These are phyloP conservation scores for Telenomus remus DNA, from an alignment of 1,140 invertebrate genomes.

Conservation along the genomic window DNA sequence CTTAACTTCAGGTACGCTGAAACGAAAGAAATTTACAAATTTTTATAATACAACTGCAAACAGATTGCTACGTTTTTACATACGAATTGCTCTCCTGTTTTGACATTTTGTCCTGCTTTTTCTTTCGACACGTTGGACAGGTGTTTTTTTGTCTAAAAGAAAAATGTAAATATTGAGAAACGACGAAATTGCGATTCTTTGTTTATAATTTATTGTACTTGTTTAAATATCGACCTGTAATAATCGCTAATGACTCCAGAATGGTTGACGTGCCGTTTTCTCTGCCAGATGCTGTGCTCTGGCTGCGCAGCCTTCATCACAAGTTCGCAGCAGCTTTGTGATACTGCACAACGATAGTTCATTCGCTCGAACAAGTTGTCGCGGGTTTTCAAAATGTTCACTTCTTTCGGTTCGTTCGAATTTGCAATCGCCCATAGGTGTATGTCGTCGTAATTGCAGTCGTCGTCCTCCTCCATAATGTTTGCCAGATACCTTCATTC, in stretches of 20 bases:
- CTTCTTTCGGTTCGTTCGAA: conserved; percentile 15
- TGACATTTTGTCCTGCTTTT: conserved; percentile 2
- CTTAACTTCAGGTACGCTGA: conserved; percentile 21
- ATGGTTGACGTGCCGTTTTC: conserved; percentile 59
- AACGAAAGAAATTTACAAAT: conserved; percentile 5
- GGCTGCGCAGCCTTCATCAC: conserved; percentile 65
- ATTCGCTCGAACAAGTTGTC: conserved; percentile 75
- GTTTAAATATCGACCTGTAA: conserved; percentile 44
- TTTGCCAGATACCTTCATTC: conserved; percentile 78
- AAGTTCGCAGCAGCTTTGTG: conserved; percentile 75
- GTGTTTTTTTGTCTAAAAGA: conserved; percentile 27
- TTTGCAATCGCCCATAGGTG: conserved; percentile 73
- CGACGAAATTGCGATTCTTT: neutral
- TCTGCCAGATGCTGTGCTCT: conserved; percentile 60
- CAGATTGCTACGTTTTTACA: conserved; percentile 8
- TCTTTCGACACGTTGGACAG: conserved; percentile 39
- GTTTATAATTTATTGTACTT: neutral
- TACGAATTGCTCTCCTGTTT: conserved; percentile 4
- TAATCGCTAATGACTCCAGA: conserved; percentile 54
- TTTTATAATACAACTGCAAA: neutral
- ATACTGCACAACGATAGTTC: conserved; percentile 76
- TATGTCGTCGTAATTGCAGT: conserved; percentile 73
- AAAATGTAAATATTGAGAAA: conserved; percentile 1
- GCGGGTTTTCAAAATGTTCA: conserved; percentile 66
- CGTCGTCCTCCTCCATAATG: conserved; percentile 79